Evolutionary conservation across 2,888 invertebrate species (phyloP).

Genomic region (Cephus runcator): DNA sequence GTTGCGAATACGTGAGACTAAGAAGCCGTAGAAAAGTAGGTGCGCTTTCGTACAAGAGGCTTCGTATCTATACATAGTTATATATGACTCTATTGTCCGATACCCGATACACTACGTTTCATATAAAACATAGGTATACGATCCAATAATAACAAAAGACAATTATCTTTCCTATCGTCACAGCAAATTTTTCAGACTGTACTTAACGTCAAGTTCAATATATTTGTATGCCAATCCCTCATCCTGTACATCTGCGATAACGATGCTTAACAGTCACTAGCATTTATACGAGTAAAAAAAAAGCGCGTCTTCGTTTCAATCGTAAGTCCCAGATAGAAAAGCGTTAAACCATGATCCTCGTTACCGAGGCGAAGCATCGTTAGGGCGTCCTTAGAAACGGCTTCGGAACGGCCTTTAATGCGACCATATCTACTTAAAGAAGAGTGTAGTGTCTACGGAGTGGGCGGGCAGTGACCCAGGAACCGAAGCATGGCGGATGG

Average conservation of each 20-base stretch:
- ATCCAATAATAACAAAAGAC: neutral
- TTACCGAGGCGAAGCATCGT: neutral
- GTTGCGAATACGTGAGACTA: neutral
- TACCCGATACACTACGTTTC: neutral
- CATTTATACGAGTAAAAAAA: neutral
- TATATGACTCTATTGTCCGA: neutral
- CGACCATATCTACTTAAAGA: slow-evolving; percentile 1
- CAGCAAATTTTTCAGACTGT: neutral
- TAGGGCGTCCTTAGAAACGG: neutral
- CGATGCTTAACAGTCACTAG: neutral
- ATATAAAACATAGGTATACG: neutral
- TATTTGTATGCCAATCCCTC: neutral
- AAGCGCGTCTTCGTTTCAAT: neutral
- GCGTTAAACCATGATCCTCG: neutral
- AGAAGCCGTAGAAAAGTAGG: neutral
- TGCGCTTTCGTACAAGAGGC: neutral
- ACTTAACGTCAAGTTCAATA: neutral
- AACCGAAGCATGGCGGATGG: slow-evolving; percentile 42
- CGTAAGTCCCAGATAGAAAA: neutral
- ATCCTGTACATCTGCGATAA: neutral
- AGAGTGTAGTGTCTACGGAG: slow-evolving; percentile 13
- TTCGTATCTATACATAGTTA: neutral
- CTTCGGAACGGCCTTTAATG: neutral
- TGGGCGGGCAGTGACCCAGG: slow-evolving; percentile 44
- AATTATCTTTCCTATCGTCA: neutral